Base-by-base conservation (phyloP, 2,797 vertebrate genomes). In the Galago senegalensis region DNA sequence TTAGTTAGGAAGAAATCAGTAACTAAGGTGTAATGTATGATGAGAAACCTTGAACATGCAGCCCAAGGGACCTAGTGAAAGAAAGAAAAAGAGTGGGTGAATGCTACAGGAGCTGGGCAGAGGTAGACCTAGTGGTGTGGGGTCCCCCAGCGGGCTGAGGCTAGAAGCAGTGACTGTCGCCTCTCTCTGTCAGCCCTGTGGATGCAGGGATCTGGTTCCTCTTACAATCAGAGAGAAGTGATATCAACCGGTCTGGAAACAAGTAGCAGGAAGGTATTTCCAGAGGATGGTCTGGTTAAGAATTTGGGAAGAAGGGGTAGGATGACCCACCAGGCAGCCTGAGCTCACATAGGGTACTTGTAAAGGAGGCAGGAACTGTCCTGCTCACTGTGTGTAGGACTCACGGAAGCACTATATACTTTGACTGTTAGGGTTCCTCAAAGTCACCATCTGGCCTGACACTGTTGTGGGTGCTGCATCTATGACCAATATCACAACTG, bases 111-210 rank as follows among this genome's bases (percentile, higher is more conserved):
- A 0, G 3, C 9, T 31, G 20, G 70, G 65, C 79, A n/a, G 70
- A 73, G 23, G 18, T 16, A 8, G 27, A 56, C 14, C 10, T 8
- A 27, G n/a, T 31, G 17, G 0, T 2, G 1, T 3, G 0, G 67
- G 23, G 5, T 4, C 12, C 2, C 14, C 25, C 2, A 7, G 25
- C 14, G 58, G 63, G 27, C 12, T 2, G 6, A 67, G 43, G 14
- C 53, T 43, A 2, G 40, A 31, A 43, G 49, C 3, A 23, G 11
- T 25, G 27, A 18, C 2, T 29, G 18, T 4, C 4, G 3, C 8
- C 25, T 46, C 60, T 75, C 37, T 23, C 3, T 0, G 0, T 86
- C 70, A 27, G 25, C 70, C 21, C 58, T 16, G 23, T 18, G n/a
- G 27, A 27, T 92, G 7, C 23, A 0, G n/a, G 76, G 12, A 46